Percentiles rank a stretch among this genome's conserved stretches.
Evolutionary conservation across 2,888 invertebrate genomes (phyloP).

Genomic region (Disparrhopalites patrizii): DNA sequence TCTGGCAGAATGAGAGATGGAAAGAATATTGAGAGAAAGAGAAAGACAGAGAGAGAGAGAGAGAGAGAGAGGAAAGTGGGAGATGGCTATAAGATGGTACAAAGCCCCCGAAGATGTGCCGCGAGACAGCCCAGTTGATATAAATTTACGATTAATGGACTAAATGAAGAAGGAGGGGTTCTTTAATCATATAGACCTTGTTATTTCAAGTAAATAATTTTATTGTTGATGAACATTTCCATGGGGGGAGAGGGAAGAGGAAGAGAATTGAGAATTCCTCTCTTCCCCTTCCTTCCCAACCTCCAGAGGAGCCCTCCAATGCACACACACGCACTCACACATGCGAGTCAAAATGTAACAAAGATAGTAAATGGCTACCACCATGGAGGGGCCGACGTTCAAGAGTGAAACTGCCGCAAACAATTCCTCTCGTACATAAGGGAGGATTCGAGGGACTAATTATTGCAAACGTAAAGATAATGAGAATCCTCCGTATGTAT

Average conservation of each 20-base stretch:
- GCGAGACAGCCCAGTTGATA: constrained; percentile 16
- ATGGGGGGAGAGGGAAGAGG: constrained; percentile 3
- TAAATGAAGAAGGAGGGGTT: constrained; percentile 29
- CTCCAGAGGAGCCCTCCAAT: not conserved
- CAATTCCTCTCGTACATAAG: no score
- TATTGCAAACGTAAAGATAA: no score
- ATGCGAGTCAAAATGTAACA: no score
- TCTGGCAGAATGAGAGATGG: no score
- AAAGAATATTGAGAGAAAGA: no score
- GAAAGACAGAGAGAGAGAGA: not conserved
- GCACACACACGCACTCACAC: no score
- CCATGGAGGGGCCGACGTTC: no score
- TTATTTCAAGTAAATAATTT: constrained; percentile 28
- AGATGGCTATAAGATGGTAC: not conserved
- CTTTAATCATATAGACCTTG: constrained; percentile 26
- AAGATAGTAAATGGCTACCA: no score
- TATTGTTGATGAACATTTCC: constrained; percentile 26
- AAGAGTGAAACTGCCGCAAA: no score
- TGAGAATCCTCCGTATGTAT: no score
- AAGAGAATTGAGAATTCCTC: not conserved
- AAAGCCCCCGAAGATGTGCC: constrained; percentile 1
- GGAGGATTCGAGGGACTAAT: no score
- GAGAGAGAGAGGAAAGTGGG: not conserved
- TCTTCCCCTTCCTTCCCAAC: not conserved
- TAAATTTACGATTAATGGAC: constrained; percentile 25